Evolutionary conservation across 2,797 vertebrate species (phyloP).

Genomic region (Dipus sagitta): DNA sequence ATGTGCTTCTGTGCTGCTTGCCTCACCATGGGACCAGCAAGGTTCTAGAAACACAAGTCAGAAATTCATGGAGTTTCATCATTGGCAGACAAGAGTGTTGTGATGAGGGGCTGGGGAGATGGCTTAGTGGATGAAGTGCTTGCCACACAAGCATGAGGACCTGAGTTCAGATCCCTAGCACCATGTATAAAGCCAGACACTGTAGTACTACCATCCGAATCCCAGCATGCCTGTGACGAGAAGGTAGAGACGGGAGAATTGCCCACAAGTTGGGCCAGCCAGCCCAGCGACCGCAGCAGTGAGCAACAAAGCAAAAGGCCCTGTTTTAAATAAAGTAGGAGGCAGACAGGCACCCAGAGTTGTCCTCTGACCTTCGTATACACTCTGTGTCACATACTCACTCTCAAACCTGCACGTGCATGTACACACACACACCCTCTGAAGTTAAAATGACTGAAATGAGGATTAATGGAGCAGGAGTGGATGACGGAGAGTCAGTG

Average conservation of each 20-base stretch:
- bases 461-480: background rate
- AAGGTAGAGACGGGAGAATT: background rate
- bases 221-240: no score
- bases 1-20: background rate
- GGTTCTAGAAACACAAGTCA: background rate
- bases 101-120: background rate
- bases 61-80: slow-evolving; percentile 12
- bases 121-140: background rate
- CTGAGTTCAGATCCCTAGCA: background rate
- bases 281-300: rapidly evolving
- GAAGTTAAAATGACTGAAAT: no score
- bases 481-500: background rate
- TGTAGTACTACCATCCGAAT: background rate
- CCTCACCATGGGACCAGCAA: background rate
- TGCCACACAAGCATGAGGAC: background rate
- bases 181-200: background rate
- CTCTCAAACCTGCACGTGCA: no score
- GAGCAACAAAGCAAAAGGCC: background rate
- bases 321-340: background rate
- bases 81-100: slow-evolving; percentile 8
- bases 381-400: no score
- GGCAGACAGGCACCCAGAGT: background rate
- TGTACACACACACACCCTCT: background rate
- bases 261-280: background rate
- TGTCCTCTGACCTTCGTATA: background rate